phyloP scores from a whole-genome alignment of 2,888 invertebrate genomes.

The Ochropleura leucogaster region DNA sequence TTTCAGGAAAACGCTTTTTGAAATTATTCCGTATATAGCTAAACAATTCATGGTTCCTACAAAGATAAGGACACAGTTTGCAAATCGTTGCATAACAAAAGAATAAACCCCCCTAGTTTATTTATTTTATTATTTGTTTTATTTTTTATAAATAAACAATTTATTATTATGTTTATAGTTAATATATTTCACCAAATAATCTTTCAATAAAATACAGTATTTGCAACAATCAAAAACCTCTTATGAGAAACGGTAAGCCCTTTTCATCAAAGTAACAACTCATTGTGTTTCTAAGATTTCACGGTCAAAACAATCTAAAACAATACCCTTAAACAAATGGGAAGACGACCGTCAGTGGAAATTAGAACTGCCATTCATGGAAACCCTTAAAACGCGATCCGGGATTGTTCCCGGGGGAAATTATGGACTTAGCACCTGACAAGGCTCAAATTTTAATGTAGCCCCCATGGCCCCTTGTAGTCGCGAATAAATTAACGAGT shows the following conservation, averaged over 20 bases:
- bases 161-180: no score
- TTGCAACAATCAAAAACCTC: not conserved
- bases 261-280: slow-evolving; percentile 27
- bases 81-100: not conserved
- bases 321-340: slow-evolving; percentile 67
- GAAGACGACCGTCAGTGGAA: slow-evolving; percentile 78
- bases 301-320: slow-evolving; percentile 72
- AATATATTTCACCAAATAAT: not conserved
- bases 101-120: no score
- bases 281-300: slow-evolving; percentile 69
- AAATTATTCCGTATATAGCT: not conserved
- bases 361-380: slow-evolving; percentile 86
- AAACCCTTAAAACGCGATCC: slow-evolving; percentile 89
- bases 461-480: slow-evolving; percentile 77
- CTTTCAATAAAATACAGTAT: not conserved
- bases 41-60: not conserved
- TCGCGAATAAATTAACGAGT: slow-evolving; percentile 86
- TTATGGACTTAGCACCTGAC: slow-evolving; percentile 91
- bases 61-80: not conserved
- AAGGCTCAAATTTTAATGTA: slow-evolving; percentile 90
- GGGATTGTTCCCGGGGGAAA: slow-evolving; percentile 88
- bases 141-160: no score
- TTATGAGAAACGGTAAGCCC: slow-evolving; percentile 13
- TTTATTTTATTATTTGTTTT: no score
- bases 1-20: not conserved